Evolutionary conservation across 2,113 vertebrate species (phyloP).

Genomic region (Scytalopus superciliaris): DNA sequence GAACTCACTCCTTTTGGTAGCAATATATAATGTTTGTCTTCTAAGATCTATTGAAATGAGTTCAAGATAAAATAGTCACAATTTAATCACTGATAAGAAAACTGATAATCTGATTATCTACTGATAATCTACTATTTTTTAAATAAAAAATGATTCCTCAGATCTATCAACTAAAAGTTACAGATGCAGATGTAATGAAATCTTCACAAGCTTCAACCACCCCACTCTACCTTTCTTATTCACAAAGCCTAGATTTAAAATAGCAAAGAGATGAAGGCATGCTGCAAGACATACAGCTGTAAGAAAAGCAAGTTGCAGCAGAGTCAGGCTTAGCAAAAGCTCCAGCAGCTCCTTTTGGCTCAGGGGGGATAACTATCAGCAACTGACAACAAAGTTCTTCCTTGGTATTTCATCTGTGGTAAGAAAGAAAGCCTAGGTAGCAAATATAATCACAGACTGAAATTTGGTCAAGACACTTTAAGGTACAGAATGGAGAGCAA

Average conservation of each 20-base stretch:
- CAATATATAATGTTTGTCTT: neutral
- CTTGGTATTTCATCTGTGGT: neutral
- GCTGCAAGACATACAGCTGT: neutral
- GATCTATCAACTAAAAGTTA: neutral
- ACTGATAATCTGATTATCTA: too few species aligned
- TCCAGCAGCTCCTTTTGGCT: neutral
- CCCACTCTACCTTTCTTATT: neutral
- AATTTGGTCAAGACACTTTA: neutral
- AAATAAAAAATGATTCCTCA: neutral
- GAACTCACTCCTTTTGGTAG: neutral
- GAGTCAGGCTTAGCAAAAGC: neutral
- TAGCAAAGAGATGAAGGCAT: neutral
- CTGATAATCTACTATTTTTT: neutral
- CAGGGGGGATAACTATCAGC: neutral
- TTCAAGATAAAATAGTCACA: neutral
- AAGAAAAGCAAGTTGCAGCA: neutral
- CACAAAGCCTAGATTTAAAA: neutral
- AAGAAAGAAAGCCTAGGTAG: neutral
- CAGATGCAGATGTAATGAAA: neutral
- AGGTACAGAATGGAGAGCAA: neutral
- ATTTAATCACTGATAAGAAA: neutral
- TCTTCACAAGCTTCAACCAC: neutral
- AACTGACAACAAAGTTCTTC: neutral
- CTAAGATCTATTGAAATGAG: neutral
- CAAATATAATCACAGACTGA: neutral